Evolutionary conservation across 2,888 invertebrate genomes (phyloP).

Genomic region (Ectemnius lituratus): DNA sequence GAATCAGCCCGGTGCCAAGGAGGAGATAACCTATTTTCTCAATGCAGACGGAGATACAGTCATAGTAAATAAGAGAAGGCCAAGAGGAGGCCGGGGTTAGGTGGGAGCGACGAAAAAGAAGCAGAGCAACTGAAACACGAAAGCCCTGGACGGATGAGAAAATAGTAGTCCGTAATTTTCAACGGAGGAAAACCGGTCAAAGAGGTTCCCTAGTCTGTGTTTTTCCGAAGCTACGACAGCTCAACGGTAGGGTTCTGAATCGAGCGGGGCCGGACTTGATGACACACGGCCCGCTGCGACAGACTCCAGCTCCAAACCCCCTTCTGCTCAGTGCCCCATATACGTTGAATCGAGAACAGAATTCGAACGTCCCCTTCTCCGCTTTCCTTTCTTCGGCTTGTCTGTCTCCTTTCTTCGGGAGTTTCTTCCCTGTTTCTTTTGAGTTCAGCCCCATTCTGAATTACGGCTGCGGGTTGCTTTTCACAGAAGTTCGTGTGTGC

Average conservation of each 20-base stretch:
- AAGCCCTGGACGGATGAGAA: constrained; percentile 25
- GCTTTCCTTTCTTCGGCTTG: background rate
- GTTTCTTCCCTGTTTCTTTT: constrained; percentile 3
- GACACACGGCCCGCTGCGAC: constrained; percentile 45
- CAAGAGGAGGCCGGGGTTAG: background rate
- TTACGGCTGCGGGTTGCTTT: too few species aligned
- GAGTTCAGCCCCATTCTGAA: background rate
- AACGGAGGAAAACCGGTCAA: constrained; percentile 48
- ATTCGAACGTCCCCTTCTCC: constrained; percentile 38
- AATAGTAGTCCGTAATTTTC: constrained; percentile 45
- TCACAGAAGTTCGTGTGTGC: too few species aligned
- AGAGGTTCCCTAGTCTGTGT: constrained; percentile 37
- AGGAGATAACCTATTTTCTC: constrained; percentile 19
- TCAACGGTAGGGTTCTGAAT: constrained; percentile 49
- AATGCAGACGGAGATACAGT: constrained; percentile 13
- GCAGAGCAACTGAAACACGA: background rate
- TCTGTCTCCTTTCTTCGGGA: background rate
- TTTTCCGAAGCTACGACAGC: constrained; percentile 41
- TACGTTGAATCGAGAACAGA: constrained; percentile 41
- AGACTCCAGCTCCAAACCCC: constrained; percentile 24
- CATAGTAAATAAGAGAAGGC: constrained; percentile 1
- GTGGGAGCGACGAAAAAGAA: constrained; percentile 13
- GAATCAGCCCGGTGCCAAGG: constrained; percentile 1
- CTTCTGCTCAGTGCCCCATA: constrained; percentile 14
- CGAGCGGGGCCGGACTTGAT: constrained; percentile 43